phyloP scores from a whole-genome alignment of 2,888 invertebrate genomes.

The Hypolimnas misippus region DNA sequence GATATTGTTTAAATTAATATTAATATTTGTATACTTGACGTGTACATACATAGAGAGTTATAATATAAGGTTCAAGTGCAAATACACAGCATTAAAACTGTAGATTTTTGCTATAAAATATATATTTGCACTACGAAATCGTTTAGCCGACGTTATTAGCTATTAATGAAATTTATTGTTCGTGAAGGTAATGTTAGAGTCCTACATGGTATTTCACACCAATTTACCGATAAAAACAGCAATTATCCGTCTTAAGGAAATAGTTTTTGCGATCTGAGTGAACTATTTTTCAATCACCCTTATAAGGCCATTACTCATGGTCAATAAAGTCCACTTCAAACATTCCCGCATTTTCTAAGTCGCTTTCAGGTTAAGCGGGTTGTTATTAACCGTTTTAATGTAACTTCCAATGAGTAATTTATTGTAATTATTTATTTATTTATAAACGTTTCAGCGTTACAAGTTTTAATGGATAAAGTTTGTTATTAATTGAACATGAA shows the following conservation, averaged over 20 bases:
- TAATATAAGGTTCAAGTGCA: too few relatives aligned
- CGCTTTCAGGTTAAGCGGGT: not conserved
- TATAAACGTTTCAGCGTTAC: not conserved
- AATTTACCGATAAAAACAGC: conserved; percentile 23
- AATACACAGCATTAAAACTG: too few relatives aligned
- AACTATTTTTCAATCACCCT: conserved; percentile 30
- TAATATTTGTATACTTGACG: too few relatives aligned
- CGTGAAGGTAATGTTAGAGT: conserved; percentile 24
- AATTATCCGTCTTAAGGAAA: conserved; percentile 22
- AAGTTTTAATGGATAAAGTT: conserved; percentile 2
- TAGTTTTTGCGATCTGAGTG: conserved; percentile 26
- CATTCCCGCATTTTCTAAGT: not conserved
- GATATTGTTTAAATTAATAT: too few relatives aligned
- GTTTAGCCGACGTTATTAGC: conserved; percentile 35
- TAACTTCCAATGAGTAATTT: conserved; percentile 8
- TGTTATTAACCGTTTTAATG: conserved; percentile 8
- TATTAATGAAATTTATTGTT: conserved; percentile 39
- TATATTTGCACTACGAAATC: conserved; percentile 37
- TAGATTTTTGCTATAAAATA: conserved; percentile 19
- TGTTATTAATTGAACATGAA: conserved; percentile 9
- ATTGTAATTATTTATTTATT: conserved; percentile 9
- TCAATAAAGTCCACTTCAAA: conserved; percentile 11
- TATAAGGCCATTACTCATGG: conserved; percentile 31
- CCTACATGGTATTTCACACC: conserved; percentile 28
- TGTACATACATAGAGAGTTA: too few relatives aligned